These are phyloP conservation scores for Ichneumon xanthorius DNA, from an alignment of 2,888 invertebrate species.

Conservation along the genomic window DNA sequence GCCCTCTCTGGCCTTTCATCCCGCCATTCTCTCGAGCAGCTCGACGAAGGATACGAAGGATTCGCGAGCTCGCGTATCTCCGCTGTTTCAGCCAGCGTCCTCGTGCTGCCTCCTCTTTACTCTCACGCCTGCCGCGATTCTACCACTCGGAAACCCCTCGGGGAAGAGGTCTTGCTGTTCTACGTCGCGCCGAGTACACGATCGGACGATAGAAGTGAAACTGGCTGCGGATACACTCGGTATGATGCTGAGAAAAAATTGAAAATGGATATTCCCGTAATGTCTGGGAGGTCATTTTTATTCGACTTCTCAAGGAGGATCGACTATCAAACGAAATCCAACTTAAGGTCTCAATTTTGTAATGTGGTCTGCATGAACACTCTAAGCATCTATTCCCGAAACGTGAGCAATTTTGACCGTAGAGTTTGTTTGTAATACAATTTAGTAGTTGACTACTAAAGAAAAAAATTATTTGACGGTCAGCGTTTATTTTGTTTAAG, in stretches of 20 bases:
- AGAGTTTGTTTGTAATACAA: no score
- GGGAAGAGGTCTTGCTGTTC: constrained; percentile 27
- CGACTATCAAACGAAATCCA: no score
- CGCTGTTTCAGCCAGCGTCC: constrained; percentile 20
- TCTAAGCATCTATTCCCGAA: no score
- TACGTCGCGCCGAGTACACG: constrained; percentile 45
- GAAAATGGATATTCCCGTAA: neutral
- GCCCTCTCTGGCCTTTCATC: constrained; percentile 73
- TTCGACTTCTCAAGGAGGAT: neutral
- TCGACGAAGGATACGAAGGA: constrained; percentile 71
- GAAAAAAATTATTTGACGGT: no score
- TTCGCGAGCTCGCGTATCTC: constrained; percentile 61
- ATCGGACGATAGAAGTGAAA: constrained; percentile 41
- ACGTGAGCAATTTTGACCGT: no score
- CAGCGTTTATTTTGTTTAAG: no score
- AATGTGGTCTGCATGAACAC: no score
- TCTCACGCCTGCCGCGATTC: constrained; percentile 21
- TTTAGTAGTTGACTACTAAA: no score
- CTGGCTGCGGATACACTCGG: constrained; percentile 30
- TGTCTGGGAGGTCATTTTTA: neutral
- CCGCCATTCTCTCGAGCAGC: constrained; percentile 64
- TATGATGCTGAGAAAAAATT: neutral
- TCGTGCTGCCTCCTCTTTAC: constrained; percentile 19
- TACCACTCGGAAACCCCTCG: constrained; percentile 22
- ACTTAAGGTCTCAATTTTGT: no score